Conservation (phyloP, 2,113 vertebrate genomes). For the Micromys minutus region DNA sequence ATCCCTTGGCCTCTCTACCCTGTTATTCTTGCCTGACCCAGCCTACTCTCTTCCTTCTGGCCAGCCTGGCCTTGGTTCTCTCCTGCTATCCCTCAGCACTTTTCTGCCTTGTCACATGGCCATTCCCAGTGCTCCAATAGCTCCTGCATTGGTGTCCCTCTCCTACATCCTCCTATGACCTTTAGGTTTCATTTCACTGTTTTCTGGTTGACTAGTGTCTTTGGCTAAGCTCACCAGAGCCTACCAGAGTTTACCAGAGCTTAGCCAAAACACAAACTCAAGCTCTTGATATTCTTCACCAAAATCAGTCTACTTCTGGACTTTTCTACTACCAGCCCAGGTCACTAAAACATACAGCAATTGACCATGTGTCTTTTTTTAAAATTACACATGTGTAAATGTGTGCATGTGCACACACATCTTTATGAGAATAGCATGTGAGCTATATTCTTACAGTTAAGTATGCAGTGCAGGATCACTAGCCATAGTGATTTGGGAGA, state of each 20-base stretch:
- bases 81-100: neutral
- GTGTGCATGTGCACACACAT: too few relatives aligned
- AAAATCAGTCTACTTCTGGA: neutral
- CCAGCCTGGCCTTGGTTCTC: neutral
- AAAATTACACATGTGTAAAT: neutral
- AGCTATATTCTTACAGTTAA: neutral
- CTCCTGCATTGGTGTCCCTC: neutral
- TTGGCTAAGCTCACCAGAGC: neutral
- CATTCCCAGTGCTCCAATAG: accelerated
- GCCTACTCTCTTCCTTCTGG: neutral
- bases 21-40: neutral
- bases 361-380: neutral
- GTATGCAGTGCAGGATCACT: neutral
- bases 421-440: neutral
- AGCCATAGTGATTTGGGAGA: neutral
- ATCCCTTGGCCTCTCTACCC: neutral
- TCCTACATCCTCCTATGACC: neutral
- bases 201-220: neutral
- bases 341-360: neutral
- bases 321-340: neutral
- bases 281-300: neutral
- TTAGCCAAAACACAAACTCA: neutral
- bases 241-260: neutral
- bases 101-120: neutral
- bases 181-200: neutral